Evolutionary conservation across 2,113 vertebrate species (phyloP).

Genomic region (Chlamydotis undulata): DNA sequence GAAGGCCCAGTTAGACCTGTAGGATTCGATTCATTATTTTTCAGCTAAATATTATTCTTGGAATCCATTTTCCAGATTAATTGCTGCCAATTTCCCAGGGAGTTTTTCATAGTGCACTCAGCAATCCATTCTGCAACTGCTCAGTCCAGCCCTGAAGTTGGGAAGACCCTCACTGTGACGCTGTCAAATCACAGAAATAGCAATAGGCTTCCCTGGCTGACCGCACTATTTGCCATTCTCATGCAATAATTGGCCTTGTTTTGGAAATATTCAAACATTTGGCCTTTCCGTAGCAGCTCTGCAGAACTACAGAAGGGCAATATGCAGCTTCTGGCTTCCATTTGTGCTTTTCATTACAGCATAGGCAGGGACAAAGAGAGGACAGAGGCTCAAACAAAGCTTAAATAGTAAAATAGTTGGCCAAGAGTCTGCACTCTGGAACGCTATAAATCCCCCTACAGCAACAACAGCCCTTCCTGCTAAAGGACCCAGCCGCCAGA

Average conservation of each 20-base stretch:
- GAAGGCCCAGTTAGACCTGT: background rate
- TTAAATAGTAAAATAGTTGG: background rate
- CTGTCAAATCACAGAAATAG: background rate
- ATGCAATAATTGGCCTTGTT: background rate
- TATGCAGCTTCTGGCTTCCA: background rate
- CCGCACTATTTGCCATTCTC: background rate
- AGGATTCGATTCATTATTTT: slow-evolving; percentile 3
- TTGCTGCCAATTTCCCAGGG: background rate
- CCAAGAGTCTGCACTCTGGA: background rate
- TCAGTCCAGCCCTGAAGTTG: background rate
- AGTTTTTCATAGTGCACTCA: background rate
- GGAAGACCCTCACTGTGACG: background rate
- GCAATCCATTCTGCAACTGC: background rate
- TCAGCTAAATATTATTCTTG: slow-evolving; percentile 27
- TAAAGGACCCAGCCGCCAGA: background rate
- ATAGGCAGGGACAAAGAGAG: background rate
- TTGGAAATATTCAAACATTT: background rate
- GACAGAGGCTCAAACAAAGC: background rate
- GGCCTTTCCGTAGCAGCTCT: background rate
- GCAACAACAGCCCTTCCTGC: background rate
- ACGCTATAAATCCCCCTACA: background rate
- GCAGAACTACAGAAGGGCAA: background rate
- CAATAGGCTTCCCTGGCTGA: background rate
- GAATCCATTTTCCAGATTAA: background rate
- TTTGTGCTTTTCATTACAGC: background rate